Percentiles rank a stretch among this genome's conserved stretches.
Evolutionary conservation across 2,113 vertebrate genomes (phyloP).

Genomic region (Uropsilus gracilis): DNA sequence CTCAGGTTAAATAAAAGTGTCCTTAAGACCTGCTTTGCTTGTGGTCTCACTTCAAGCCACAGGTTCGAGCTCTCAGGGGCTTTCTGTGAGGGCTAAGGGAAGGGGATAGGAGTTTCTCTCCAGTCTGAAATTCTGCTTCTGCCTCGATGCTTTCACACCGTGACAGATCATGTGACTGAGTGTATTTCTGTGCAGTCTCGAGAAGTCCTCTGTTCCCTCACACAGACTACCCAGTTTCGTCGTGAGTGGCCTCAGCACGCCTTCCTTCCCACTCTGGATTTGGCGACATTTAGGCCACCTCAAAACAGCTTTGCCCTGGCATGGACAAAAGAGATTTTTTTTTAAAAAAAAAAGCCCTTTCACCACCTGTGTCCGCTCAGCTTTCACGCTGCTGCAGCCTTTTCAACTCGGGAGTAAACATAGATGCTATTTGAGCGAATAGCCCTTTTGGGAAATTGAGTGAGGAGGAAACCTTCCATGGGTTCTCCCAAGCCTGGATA

Average conservation of each 20-base stretch:
- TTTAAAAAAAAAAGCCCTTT: neutral
- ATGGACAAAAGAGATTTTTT: slow-evolving; percentile 6
- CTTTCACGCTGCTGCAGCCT: neutral
- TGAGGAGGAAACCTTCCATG: slow-evolving; percentile 60
- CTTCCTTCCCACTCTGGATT: slow-evolving; percentile 10
- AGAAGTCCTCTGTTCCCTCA: neutral
- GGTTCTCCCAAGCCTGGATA: slow-evolving; percentile 39
- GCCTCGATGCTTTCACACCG: neutral
- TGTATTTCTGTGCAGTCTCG: neutral
- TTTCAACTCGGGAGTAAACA: slow-evolving; percentile 60
- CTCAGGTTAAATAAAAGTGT: no score
- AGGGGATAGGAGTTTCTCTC: no score
- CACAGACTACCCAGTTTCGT: neutral
- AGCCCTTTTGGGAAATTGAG: slow-evolving; percentile 62
- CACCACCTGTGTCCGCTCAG: neutral
- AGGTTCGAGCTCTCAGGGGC: no score
- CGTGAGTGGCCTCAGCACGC: neutral
- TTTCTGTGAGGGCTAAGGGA: neutral
- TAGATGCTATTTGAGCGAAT: slow-evolving; percentile 32
- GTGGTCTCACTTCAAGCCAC: no score
- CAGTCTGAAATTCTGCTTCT: neutral
- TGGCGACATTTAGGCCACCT: neutral
- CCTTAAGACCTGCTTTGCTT: no score
- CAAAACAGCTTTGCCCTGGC: slow-evolving; percentile 25
- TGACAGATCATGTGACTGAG: neutral